These are phyloP conservation scores for Epizoanthus ramosus DNA, from an alignment of 92 coral and sea anemone species.

Conservation along the genomic window DNA sequence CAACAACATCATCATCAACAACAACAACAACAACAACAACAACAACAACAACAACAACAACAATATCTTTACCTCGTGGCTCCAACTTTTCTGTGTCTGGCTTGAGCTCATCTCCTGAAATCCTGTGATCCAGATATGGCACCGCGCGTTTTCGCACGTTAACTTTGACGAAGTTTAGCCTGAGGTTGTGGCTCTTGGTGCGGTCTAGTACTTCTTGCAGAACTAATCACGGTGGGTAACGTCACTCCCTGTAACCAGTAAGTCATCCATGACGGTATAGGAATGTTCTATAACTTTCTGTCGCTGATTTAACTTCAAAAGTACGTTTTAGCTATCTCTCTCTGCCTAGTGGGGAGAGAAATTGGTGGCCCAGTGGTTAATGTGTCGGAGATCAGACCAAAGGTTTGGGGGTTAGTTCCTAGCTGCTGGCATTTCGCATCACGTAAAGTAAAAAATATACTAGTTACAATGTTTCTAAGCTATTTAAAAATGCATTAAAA, in stretches of 20 bases:
- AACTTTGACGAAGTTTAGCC: conserved; percentile 61
- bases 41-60: no score
- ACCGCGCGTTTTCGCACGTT: conserved; percentile 52
- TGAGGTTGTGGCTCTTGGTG: conserved; percentile 50
- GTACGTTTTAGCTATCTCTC: conserved; percentile 49
- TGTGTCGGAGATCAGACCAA: no score
- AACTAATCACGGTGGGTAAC: conserved; percentile 51
- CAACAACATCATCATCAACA: no score
- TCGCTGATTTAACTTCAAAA: conserved; percentile 55
- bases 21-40: no score
- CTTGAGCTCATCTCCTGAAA: conserved; percentile 58
- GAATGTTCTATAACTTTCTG: conserved; percentile 49
- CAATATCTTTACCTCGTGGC: conserved; percentile 51
- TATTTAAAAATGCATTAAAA: no score
- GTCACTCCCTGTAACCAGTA: conserved; percentile 55
- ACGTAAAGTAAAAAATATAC: no score
- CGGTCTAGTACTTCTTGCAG: conserved; percentile 57
- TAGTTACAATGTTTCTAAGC: no score
- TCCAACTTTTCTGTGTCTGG: conserved; percentile 63
- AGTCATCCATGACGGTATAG: conserved; percentile 40
- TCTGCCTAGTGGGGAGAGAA: conserved; percentile 50
- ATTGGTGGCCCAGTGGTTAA: no score
- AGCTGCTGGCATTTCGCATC: no score
- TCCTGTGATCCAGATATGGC: conserved; percentile 58
- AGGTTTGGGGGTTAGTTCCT: no score